Base-by-base conservation (phyloP, 2,888 invertebrate genomes). In the Oscheius sp. region DNA sequence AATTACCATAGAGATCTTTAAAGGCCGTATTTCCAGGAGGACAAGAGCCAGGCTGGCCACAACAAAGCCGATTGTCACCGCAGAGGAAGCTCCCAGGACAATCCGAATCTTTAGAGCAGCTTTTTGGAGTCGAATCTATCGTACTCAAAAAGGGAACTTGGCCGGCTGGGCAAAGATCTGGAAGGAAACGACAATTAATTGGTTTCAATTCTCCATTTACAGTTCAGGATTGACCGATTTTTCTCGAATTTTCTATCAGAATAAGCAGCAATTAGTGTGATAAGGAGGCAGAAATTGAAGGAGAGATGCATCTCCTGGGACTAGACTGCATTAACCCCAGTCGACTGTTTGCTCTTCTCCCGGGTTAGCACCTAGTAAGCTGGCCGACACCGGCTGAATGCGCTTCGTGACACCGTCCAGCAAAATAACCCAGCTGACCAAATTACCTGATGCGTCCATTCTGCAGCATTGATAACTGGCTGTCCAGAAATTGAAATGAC, bases 401-500 rank as follows among this genome's bases (percentile, higher is more conserved):
- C 27, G 52, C n/a, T 29, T 25, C 52, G 52, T 52, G 52, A 52
- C 52, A 29, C 17, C 27, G 34, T 12, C 37, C 2, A n/a, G 31
- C 52, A 20, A 52, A 25, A 52, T 25, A 52, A 55, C 20, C n/a
- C 55, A 34, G 33, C 20, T 33, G 34, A 17, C 8, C 25, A 34
- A 12, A n/a, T 29, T 34, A 71, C 71, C 68, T 55, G 70, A 67
- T 25, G 69, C 53, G 48, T 77, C 72, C n/a, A 42, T 34, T 10
- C 69, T 61, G 46, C 82, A 82, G 58, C 82, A 82, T 46, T 82
- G 82, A 65, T 78, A 71, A 17, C 66, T 61, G 17, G 80, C 80
- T 1, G 73, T 79, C 82, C 82, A 82, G 66, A 82, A 82, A 58
- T 82, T 82, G 67, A 82, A 82, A 12, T 71, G 70, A 65, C 82